Conservation (phyloP, 2,888 invertebrate genomes). For the Stegophylla sp. region DNA sequence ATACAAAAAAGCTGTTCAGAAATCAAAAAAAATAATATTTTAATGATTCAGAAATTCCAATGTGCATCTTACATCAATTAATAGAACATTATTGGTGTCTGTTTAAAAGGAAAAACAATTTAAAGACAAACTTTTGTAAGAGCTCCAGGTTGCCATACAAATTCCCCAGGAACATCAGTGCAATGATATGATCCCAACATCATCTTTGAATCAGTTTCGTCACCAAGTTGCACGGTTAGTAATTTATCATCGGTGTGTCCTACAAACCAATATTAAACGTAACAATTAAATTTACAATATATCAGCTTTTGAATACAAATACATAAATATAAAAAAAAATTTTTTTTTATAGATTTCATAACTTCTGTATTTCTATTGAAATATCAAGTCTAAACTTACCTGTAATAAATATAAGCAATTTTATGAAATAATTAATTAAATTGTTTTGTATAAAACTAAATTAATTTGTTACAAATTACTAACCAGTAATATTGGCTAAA, state of each 20-base stretch:
- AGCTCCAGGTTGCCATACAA: conserved; percentile 95
- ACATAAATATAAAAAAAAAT: background rate
- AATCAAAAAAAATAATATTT: too few relatives aligned
- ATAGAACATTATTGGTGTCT: too few relatives aligned
- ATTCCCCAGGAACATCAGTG: conserved; percentile 96
- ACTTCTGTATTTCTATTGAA: too few relatives aligned
- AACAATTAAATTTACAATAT: background rate
- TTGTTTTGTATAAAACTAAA: background rate
- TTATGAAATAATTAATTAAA: too few relatives aligned
- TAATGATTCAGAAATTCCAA: too few relatives aligned
- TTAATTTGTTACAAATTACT: background rate
- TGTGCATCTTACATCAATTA: too few relatives aligned
- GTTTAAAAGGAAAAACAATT: too few relatives aligned
- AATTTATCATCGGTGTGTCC: conserved; percentile 65
- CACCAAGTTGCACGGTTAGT: conserved; percentile 89
- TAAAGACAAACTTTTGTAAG: conserved; percentile 75
- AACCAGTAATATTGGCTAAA: conserved; percentile 80
- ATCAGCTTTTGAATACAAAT: too few relatives aligned
- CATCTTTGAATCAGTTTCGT: conserved; percentile 96
- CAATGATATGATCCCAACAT: conserved; percentile 91
- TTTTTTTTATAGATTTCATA: too few relatives aligned
- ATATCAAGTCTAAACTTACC: too few relatives aligned
- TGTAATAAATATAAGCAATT: too few relatives aligned
- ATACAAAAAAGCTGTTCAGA: too few relatives aligned
- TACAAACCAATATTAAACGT: conserved; percentile 47